A percentile compares a stretch with the other conserved stretches of the same genome.
Conservation (phyloP, 2,888 invertebrate genomes). For the Megastigmus dorsalis region DNA sequence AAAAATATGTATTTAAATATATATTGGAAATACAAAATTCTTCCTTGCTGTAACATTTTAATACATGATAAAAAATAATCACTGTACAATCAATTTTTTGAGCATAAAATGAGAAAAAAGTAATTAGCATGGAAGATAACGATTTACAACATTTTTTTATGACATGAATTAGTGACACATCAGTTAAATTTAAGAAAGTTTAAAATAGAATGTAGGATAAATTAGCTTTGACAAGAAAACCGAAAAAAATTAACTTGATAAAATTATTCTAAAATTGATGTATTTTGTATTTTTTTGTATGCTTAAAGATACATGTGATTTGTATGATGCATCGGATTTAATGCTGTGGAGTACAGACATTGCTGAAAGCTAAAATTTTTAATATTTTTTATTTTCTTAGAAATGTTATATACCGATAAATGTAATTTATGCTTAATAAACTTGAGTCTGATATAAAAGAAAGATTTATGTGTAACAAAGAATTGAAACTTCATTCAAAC, state of each 20-base stretch:
- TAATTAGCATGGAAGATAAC: conserved; percentile 28
- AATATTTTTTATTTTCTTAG: conserved; percentile 49
- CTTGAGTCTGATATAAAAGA: conserved; percentile 44
- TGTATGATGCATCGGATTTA: conserved; percentile 38
- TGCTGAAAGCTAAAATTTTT: conserved; percentile 38
- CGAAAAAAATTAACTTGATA: conserved; percentile 23
- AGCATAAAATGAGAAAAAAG: conserved; percentile 32
- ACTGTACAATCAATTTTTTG: conserved; percentile 47
- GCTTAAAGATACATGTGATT: conserved; percentile 44
- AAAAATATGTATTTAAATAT: conserved; percentile 46
- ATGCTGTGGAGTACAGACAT: conserved; percentile 33
- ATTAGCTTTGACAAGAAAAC: conserved; percentile 18
- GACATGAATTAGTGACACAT: conserved; percentile 22
- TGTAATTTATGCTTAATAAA: conserved; percentile 51
- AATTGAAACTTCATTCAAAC: conserved; percentile 21
- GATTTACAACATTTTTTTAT: conserved; percentile 23
- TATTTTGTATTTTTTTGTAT: conserved; percentile 52
- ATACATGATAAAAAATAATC: conserved; percentile 33
- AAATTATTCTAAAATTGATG: conserved; percentile 47
- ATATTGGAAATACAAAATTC: conserved; percentile 42
- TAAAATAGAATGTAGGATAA: conserved; percentile 13
- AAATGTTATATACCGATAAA: conserved; percentile 42
- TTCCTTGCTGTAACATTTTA: conserved; percentile 46
- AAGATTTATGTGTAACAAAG: conserved; percentile 18
- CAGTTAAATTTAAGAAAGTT: conserved; percentile 36